Conservation (phyloP, 2,113 vertebrate genomes). For the Bufo bufo region DNA sequence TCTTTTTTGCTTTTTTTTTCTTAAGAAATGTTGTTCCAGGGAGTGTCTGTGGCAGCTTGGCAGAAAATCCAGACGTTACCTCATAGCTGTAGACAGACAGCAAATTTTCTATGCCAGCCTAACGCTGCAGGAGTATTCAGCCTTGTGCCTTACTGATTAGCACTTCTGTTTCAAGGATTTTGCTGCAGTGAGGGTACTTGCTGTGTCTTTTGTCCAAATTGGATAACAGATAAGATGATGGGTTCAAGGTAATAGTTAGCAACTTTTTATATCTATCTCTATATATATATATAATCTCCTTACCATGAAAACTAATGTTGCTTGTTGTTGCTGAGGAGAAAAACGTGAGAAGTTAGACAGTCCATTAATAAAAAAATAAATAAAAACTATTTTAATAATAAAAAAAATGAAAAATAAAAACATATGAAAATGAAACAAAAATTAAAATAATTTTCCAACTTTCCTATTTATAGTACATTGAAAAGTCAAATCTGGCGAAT, state of each 20-base stretch:
- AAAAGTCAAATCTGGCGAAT: neutral
- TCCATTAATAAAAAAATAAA: too few species aligned
- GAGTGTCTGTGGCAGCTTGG: constrained; percentile 79
- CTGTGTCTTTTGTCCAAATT: constrained; percentile 64
- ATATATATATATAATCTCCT: neutral
- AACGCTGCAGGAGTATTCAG: constrained; percentile 70
- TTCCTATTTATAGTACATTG: neutral
- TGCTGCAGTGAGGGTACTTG: constrained; percentile 67
- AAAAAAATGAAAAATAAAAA: neutral
- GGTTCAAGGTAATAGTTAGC: neutral
- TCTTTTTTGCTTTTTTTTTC: constrained; percentile 54
- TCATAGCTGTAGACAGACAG: constrained; percentile 78
- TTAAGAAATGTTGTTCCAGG: constrained; percentile 74
- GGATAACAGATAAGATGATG: constrained; percentile 53
- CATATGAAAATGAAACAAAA: neutral
- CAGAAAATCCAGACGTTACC: constrained; percentile 79
- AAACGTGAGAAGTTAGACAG: neutral
- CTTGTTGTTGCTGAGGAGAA: neutral
- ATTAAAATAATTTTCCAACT: neutral
- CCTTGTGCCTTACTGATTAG: constrained; percentile 71
- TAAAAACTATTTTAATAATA: too few species aligned
- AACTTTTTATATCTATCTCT: neutral
- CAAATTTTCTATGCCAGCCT: constrained; percentile 74
- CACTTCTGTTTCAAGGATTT: constrained; percentile 71
- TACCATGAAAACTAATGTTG: neutral